A percentile compares a stretch with the other conserved stretches of the same genome.
Conservation (phyloP, 2,888 invertebrate species). For the Crocallis elinguaria region DNA sequence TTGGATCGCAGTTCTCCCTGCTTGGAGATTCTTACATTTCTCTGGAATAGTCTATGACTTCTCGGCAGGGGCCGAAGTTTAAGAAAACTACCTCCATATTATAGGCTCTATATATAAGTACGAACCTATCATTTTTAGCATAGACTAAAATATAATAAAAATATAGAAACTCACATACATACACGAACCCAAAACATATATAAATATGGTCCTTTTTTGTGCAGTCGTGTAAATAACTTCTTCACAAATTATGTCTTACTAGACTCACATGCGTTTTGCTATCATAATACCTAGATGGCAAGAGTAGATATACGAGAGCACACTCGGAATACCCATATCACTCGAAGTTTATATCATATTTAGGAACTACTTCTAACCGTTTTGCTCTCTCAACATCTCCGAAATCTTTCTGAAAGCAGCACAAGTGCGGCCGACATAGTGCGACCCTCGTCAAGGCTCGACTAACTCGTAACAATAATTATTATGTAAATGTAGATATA, state of each 20-base stretch:
- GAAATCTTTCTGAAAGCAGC: conserved; percentile 46
- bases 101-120: too few species aligned
- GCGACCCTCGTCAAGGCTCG: conserved; percentile 67
- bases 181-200: too few species aligned
- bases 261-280: background rate
- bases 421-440: conserved; percentile 62
- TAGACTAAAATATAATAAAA: too few species aligned
- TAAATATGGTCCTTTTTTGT: too few species aligned
- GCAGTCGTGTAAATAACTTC: too few species aligned
- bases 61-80: too few species aligned
- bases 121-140: too few species aligned
- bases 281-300: background rate
- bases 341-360: conserved; percentile 24
- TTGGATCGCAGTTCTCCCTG: too few species aligned
- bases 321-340: conserved; percentile 19
- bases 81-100: too few species aligned
- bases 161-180: too few species aligned
- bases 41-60: too few species aligned
- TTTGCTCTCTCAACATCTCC: conserved; percentile 26
- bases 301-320: background rate
- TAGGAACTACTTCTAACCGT: conserved; percentile 15
- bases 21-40: too few species aligned
- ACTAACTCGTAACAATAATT: conserved; percentile 54
- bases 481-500: conserved; percentile 44
- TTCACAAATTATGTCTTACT: background rate